Evolutionary conservation across 2,888 invertebrate species (phyloP).

Genomic region (Heliconius ethilla): DNA sequence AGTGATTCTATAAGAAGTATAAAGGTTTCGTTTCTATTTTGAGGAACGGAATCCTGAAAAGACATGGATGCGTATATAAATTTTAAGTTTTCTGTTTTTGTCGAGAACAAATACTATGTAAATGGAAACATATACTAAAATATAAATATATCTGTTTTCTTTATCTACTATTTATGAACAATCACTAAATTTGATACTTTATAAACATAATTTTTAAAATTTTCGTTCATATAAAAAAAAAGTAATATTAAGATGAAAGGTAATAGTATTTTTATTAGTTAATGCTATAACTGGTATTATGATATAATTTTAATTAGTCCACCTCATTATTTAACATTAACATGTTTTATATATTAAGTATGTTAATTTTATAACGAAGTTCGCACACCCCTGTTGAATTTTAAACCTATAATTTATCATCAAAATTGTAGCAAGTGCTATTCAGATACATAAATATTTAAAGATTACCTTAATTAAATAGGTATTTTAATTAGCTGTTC

Average conservation of each 20-base stretch:
- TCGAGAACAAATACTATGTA: too few relatives aligned
- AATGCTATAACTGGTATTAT: background rate
- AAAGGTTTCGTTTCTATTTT: too few relatives aligned
- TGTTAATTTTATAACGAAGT: slow-evolving; percentile 3
- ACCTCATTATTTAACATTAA: background rate
- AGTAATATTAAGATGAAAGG: background rate
- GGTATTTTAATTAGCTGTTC: slow-evolving; percentile 7
- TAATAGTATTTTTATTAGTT: background rate
- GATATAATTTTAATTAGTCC: background rate
- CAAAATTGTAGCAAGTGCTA: background rate
- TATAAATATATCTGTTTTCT: too few relatives aligned
- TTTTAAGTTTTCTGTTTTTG: too few relatives aligned
- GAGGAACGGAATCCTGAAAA: too few relatives aligned
- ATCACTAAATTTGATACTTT: too few relatives aligned
- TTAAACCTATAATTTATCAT: background rate
- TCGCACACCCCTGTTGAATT: slow-evolving; percentile 12
- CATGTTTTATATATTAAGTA: background rate
- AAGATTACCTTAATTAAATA: slow-evolving; percentile 3
- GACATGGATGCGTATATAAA: too few relatives aligned
- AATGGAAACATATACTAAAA: too few relatives aligned
- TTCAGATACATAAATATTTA: slow-evolving; percentile 2
- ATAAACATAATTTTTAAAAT: too few relatives aligned
- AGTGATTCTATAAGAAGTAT: too few relatives aligned
- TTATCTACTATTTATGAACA: too few relatives aligned
- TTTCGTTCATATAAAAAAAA: background rate